Evolutionary conservation across 1,140 invertebrate genomes (phyloP).

Genomic region (Leptopilina clavipes): DNA sequence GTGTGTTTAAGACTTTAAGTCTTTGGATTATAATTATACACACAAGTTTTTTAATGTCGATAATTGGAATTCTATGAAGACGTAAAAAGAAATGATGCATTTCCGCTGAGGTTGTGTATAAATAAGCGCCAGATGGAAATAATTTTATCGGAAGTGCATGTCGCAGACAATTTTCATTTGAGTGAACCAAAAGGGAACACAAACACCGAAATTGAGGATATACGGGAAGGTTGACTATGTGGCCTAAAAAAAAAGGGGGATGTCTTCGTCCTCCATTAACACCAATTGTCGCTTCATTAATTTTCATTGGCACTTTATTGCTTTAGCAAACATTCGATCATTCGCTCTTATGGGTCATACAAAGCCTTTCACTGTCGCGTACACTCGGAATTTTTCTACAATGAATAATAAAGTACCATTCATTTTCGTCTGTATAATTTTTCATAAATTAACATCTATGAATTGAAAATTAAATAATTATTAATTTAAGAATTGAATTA

Average conservation of each 20-base stretch:
- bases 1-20: neutral
- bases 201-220: conserved; percentile 53
- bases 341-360: neutral
- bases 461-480: too few species aligned
- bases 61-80: conserved; percentile 3
- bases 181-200: conserved; percentile 33
- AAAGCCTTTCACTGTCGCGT: conserved; percentile 9
- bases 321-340: conserved; percentile 36
- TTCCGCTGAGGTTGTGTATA: neutral
- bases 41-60: neutral
- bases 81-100: conserved; percentile 20
- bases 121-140: neutral
- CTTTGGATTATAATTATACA: neutral
- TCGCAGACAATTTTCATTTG: conserved; percentile 14
- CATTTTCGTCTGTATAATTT: too few species aligned
- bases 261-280: conserved; percentile 49
- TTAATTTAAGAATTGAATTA: too few species aligned
- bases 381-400: too few species aligned
- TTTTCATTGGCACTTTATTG: conserved; percentile 54
- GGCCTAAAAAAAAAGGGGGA: conserved; percentile 45
- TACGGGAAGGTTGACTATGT: conserved; percentile 46
- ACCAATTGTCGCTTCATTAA: conserved; percentile 61
- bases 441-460: too few species aligned
- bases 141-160: conserved; percentile 4
- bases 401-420: neutral